These are phyloP conservation scores for Hippocampus kuda DNA, from an alignment of 2,797 vertebrate genomes.

Conservation along the genomic window DNA sequence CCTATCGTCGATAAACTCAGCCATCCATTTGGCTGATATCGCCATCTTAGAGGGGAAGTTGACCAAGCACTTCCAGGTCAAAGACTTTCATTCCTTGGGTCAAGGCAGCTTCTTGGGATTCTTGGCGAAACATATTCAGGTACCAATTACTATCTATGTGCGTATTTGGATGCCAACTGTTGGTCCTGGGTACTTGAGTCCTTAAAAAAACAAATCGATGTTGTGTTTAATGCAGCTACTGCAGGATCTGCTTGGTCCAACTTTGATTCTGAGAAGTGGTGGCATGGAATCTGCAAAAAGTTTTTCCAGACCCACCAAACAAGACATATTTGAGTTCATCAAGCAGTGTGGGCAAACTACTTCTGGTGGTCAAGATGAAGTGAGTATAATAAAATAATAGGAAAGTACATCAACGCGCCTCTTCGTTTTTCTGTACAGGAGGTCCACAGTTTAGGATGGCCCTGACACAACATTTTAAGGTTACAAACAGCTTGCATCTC, in stretches of 20 bases:
- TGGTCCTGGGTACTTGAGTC: not conserved
- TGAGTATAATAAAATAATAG: constrained; percentile 30
- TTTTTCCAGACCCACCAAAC: constrained; percentile 63
- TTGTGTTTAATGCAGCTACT: constrained; percentile 50
- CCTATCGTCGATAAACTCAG: constrained; percentile 43
- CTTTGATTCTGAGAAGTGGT: constrained; percentile 43
- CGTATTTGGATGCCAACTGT: not conserved
- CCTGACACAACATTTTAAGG: not conserved
- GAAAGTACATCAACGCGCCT: not conserved
- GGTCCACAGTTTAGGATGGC: not conserved
- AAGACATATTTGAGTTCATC: constrained; percentile 73
- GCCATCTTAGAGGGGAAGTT: constrained; percentile 62
- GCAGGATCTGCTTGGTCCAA: constrained; percentile 60
- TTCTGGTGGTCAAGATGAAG: constrained; percentile 48
- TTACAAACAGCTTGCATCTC: not conserved
- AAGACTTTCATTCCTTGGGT: constrained; percentile 59
- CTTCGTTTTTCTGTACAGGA: no score
- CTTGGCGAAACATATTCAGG: constrained; percentile 65
- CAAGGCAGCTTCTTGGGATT: constrained; percentile 69
- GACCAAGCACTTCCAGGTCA: constrained; percentile 58
- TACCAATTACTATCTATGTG: constrained; percentile 6
- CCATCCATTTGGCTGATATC: constrained; percentile 52
- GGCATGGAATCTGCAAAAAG: constrained; percentile 21
- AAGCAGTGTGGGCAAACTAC: constrained; percentile 62
- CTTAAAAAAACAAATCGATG: not conserved